Evolutionary conservation across 2,113 vertebrate genomes (phyloP).

Genomic region (Poeciliopsis occidentalis): DNA sequence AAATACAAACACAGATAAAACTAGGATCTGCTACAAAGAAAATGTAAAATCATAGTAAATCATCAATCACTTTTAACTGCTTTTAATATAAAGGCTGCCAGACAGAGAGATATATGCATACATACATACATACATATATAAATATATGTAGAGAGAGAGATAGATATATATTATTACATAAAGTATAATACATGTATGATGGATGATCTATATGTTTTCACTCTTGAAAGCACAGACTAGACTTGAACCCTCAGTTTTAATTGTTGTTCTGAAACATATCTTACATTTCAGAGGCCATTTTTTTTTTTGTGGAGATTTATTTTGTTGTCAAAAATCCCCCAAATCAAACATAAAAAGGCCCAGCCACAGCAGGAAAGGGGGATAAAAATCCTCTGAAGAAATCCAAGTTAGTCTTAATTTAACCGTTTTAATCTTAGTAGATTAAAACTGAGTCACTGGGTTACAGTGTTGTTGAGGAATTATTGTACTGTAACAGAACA

Average conservation of each 20-base stretch:
- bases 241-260: no score
- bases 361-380: neutral
- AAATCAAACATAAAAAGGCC: neutral
- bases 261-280: neutral
- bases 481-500: conserved; percentile 1
- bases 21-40: neutral
- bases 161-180: no score
- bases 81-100: no score
- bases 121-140: no score
- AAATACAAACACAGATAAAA: neutral
- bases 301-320: neutral
- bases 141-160: no score
- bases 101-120: no score
- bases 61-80: neutral
- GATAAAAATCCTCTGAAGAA: no score
- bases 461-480: neutral
- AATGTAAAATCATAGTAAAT: neutral
- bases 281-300: neutral
- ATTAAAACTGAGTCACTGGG: neutral
- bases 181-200: no score
- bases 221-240: no score
- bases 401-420: neutral
- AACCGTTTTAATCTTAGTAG: neutral
- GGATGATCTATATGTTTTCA: no score
- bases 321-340: neutral